A percentile compares a stretch with the other conserved stretches of the same genome.
These are phyloP conservation scores for Athalia rosae DNA, from an alignment of 2,888 invertebrate species.

Conservation along the genomic window DNA sequence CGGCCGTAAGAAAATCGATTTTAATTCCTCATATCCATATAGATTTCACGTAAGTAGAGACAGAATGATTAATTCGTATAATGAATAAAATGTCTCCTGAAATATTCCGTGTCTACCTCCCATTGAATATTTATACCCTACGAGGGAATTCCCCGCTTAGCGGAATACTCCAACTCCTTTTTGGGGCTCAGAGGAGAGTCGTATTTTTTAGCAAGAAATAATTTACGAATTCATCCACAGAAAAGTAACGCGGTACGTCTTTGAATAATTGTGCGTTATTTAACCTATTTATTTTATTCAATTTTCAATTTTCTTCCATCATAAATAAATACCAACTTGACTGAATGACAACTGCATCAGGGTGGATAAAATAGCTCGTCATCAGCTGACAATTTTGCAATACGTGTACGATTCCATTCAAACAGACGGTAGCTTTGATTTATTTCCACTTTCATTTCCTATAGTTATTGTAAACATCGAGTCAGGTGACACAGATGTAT, in stretches of 20 bases:
- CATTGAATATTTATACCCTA: conserved; percentile 20
- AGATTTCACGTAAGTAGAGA: no score
- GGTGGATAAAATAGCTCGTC: no score
- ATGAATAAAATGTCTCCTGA: neutral
- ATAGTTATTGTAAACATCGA: no score
- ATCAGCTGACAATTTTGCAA: no score
- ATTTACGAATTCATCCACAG: conserved; percentile 17
- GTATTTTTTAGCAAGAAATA: neutral
- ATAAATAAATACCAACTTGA: neutral
- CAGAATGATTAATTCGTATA: no score
- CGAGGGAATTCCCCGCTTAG: conserved; percentile 3
- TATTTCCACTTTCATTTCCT: no score
- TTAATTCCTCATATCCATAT: no score
- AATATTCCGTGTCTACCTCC: neutral
- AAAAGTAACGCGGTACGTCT: neutral
- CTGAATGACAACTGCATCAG: neutral
- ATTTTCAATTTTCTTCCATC: neutral
- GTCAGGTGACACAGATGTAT: no score
- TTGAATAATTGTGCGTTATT: conserved; percentile 1
- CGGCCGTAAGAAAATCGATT: no score
- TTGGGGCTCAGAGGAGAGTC: neutral
- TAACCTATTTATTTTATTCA: neutral
- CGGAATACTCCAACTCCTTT: conserved; percentile 17
- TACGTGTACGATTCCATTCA: no score
- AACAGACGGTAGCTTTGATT: no score